Evolutionary conservation across 2,888 invertebrate species (phyloP), one percentile per base, ranked within the genome.

Genomic region (Emmelina monodactyla): DNA sequence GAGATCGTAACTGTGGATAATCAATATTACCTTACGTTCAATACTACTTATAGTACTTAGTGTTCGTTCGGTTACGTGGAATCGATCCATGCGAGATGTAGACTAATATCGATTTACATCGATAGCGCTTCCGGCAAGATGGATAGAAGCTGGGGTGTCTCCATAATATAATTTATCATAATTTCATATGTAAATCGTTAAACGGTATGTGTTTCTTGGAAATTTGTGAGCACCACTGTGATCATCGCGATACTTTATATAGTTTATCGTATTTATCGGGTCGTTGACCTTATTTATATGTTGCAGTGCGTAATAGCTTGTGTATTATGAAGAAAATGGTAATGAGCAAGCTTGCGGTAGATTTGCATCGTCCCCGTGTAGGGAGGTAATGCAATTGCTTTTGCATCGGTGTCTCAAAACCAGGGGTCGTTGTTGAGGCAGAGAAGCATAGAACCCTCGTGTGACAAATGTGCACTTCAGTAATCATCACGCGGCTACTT

Each of bases 51-150:
- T n/a, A n/a, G n/a, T n/a, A n/a, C n/a, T n/a, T n/a, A n/a, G 9
- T 9, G 50, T 57, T 56, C 59, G 56, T 63, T 51, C 58, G 61
- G 59, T 62, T 70, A 71, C 66, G 50, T 45, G 54, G 66, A 72
- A 69, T 61, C 67, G 67, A 66, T 64, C 62, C 59, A 37, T 55
- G 54, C 54, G 56, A 57, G 60, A 64, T 55, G 58, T 59, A 51
- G 56, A 62, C 63, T 62, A 65, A 70, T 62, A 68, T 63, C 64
- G 66, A 69, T 71, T 67, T 62, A 64, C 61, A 58, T 60, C 60
- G 54, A 57, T 54, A 57, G 45, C 43, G 57, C 60, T 62, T 62
- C 64, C 62, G 62, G 61, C 49, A 55, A 47, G 49, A 45, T 51
- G 45, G 48, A 44, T 47, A 52, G 52, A 55, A 47, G 49, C 46